These are phyloP conservation scores for Philypnodon macrostomus DNA, from an alignment of 2,797 vertebrate species.

Conservation along the genomic window DNA sequence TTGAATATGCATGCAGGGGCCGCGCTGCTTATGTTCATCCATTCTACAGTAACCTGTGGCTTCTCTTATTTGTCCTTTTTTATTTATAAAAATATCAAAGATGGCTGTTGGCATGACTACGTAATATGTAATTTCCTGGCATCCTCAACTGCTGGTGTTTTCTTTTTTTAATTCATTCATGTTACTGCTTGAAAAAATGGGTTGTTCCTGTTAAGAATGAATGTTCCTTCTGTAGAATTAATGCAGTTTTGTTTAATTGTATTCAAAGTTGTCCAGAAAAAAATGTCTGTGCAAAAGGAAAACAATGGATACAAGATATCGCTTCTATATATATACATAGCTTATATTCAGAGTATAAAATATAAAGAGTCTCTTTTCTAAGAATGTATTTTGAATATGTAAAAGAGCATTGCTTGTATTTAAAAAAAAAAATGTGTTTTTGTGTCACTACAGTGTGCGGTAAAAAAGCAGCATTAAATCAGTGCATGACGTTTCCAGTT, in stretches of 20 bases:
- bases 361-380: conserved; percentile 75
- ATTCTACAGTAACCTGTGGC: conserved; percentile 38
- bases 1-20: conserved; percentile 30
- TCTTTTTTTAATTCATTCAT: conserved; percentile 12
- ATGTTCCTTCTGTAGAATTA: conserved; percentile 57
- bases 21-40: conserved; percentile 19
- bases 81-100: conserved; percentile 40
- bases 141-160: conserved; percentile 24
- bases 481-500: conserved; percentile 75
- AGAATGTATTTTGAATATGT: conserved; percentile 83
- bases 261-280: conserved; percentile 59
- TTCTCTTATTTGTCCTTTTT: conserved; percentile 41
- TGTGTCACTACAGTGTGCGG: conserved; percentile 52
- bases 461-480: conserved; percentile 61
- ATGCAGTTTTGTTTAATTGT: conserved; percentile 46
- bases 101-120: conserved; percentile 53
- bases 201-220: conserved; percentile 46
- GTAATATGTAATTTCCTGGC: conserved; percentile 51
- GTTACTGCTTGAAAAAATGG: conserved; percentile 31
- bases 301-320: conserved; percentile 50
- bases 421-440: conserved; percentile 47
- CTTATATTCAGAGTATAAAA: conserved; percentile 61
- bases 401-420: conserved; percentile 67
- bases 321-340: conserved; percentile 56
- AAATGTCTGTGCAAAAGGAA: conserved; percentile 65